A percentile compares a stretch with the other conserved stretches of the same genome.
Conservation (phyloP, 1,140 invertebrate genomes). For the Adelges cooleyi region DNA sequence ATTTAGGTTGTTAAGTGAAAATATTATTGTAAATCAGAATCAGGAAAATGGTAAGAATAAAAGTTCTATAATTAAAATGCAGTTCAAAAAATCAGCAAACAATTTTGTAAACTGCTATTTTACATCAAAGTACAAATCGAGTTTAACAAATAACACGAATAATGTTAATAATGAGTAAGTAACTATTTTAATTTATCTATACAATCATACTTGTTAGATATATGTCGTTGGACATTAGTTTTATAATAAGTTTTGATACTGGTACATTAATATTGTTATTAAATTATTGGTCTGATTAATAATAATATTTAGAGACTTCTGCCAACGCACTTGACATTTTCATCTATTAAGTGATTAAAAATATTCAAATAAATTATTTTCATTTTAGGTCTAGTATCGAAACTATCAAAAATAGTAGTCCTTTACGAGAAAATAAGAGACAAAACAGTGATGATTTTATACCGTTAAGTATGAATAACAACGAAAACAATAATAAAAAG, state of each 20-base stretch:
- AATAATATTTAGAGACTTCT: too few species aligned
- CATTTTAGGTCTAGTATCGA: constrained; percentile 6
- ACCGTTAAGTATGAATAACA: background rate
- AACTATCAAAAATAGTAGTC: constrained; percentile 1
- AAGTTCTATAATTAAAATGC: constrained; percentile 16
- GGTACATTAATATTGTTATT: too few species aligned
- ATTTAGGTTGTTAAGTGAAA: constrained; percentile 8
- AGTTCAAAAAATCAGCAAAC: constrained; percentile 14
- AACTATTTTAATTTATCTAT: too few species aligned
- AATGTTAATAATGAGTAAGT: constrained; percentile 13
- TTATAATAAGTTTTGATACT: too few species aligned
- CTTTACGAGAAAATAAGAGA: constrained; percentile 11
- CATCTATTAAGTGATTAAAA: too few species aligned
- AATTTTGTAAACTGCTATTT: constrained; percentile 14
- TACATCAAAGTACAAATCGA: constrained; percentile 15
- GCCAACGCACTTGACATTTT: too few species aligned
- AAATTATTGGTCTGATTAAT: too few species aligned
- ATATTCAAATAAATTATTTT: too few species aligned
- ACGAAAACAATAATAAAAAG: constrained; percentile 10
- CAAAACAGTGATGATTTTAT: constrained; percentile 26
- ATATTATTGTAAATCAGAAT: constrained; percentile 13
- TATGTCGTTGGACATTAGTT: too few species aligned
- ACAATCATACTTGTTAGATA: too few species aligned
- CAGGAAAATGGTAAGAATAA: constrained; percentile 18
- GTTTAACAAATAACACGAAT: background rate